These are phyloP conservation scores for Hestina assimilis DNA, from an alignment of 1,140 invertebrate species.

Conservation along the genomic window DNA sequence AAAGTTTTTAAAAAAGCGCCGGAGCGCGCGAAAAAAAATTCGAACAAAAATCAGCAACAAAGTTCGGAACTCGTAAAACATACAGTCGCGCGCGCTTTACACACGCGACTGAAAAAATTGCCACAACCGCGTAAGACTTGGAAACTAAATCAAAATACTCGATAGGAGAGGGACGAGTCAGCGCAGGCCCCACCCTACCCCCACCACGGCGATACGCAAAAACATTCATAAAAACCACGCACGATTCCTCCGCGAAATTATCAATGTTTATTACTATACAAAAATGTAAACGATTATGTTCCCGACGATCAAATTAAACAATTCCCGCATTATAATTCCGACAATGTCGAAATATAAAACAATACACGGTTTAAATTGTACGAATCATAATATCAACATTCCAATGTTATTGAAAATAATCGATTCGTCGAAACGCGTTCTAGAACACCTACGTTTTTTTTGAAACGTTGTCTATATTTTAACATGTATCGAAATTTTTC, in stretches of 20 bases:
- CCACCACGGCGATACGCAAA: slow-evolving; percentile 68
- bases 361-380: slow-evolving; percentile 62
- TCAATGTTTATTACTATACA: slow-evolving; percentile 61
- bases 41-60: slow-evolving; percentile 45
- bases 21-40: slow-evolving; percentile 50
- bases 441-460: neutral
- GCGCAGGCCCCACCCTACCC: slow-evolving; percentile 69
- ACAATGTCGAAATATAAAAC: slow-evolving; percentile 70
- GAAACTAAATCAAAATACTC: slow-evolving; percentile 78
- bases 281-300: slow-evolving; percentile 51
- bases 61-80: slow-evolving; percentile 23
- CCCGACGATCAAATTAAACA: slow-evolving; percentile 52
- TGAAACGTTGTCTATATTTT: slow-evolving; percentile 17
- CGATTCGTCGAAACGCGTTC: slow-evolving; percentile 33
- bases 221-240: slow-evolving; percentile 75
- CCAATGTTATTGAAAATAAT: slow-evolving; percentile 50
- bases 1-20: slow-evolving; percentile 36
- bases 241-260: slow-evolving; percentile 67
- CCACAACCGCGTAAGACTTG: slow-evolving; percentile 72
- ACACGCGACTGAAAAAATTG: slow-evolving; percentile 77
- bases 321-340: slow-evolving; percentile 53
- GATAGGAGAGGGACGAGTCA: slow-evolving; percentile 75
- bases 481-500: slow-evolving; percentile 52
- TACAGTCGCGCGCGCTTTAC: slow-evolving; percentile 65
- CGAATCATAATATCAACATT: slow-evolving; percentile 62